Percentiles rank a stretch among this genome's conserved stretches.
phyloP scores from a whole-genome alignment of 1,140 invertebrate species.

The Lineus longissimus region DNA sequence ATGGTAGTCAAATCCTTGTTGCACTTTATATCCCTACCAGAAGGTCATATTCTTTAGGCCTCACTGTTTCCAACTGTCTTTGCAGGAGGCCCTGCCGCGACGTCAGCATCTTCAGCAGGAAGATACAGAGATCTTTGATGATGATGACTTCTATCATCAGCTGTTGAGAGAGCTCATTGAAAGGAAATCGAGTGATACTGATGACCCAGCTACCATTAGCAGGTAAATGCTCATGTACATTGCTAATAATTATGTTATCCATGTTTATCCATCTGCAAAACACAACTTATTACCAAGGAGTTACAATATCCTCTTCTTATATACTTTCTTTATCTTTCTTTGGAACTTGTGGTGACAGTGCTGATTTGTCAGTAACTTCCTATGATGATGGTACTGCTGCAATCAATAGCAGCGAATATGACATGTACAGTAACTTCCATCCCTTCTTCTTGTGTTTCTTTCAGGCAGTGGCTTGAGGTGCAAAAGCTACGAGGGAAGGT shows the following conservation, averaged over 20 bases:
- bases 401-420: neutral
- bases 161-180: conserved; percentile 87
- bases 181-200: conserved; percentile 75
- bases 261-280: neutral
- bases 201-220: conserved; percentile 64
- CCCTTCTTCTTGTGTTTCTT: conserved; percentile 8
- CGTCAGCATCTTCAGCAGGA: conserved; percentile 59
- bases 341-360: neutral
- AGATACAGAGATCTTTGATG: conserved; percentile 88
- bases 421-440: too few species aligned
- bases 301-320: neutral
- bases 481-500: conserved; percentile 80
- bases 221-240: too few species aligned
- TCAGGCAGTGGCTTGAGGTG: conserved; percentile 72
- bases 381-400: neutral
- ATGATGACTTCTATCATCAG: conserved; percentile 95
- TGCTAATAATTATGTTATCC: conserved; percentile 56
- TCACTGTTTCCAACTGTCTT: conserved; percentile 9
- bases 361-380: neutral
- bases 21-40: too few species aligned
- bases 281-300: neutral
- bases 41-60: neutral
- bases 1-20: too few species aligned
- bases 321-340: too few species aligned
- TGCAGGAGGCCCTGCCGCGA: conserved; percentile 11